A percentile compares a stretch with the other conserved stretches of the same genome.
These are phyloP conservation scores for Solenodon paradoxus DNA, from an alignment of 2,113 vertebrate genomes.

Conservation along the genomic window DNA sequence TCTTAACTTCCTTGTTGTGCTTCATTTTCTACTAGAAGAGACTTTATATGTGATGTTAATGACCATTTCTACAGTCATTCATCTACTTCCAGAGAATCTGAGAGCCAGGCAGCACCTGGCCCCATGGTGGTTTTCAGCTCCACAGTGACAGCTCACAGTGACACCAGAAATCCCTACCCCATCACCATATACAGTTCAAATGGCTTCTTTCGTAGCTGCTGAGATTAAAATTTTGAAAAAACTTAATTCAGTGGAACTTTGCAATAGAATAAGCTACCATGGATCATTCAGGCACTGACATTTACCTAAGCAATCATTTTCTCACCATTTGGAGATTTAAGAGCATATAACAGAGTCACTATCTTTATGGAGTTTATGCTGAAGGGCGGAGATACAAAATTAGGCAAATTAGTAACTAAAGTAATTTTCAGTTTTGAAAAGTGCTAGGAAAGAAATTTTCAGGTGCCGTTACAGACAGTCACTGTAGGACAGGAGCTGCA, in stretches of 20 bases:
- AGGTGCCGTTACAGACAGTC: not conserved
- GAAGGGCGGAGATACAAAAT: not conserved
- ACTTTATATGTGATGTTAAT: not conserved
- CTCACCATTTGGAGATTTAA: no score
- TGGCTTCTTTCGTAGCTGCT: not conserved
- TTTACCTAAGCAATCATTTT: not conserved
- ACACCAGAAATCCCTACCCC: fast-evolving
- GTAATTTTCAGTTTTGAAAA: not conserved
- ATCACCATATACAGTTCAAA: not conserved
- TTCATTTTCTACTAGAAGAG: not conserved
- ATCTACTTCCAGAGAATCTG: not conserved
- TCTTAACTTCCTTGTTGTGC: not conserved
- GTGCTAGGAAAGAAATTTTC: not conserved
- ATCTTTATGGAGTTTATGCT: not conserved
- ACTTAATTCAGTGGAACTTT: not conserved
- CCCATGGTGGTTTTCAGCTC: not conserved
- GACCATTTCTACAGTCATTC: not conserved
- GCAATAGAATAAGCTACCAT: no score
- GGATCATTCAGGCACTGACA: not conserved
- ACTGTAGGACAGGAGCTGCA: not conserved
- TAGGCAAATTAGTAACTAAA: not conserved
- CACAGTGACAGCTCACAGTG: fast-evolving
- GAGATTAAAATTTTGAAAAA: not conserved
- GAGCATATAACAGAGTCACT: not conserved
- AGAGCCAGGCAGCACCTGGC: not conserved